phyloP scores from a whole-genome alignment of 2,888 invertebrate species.

The Cryptocephalus primarius region DNA sequence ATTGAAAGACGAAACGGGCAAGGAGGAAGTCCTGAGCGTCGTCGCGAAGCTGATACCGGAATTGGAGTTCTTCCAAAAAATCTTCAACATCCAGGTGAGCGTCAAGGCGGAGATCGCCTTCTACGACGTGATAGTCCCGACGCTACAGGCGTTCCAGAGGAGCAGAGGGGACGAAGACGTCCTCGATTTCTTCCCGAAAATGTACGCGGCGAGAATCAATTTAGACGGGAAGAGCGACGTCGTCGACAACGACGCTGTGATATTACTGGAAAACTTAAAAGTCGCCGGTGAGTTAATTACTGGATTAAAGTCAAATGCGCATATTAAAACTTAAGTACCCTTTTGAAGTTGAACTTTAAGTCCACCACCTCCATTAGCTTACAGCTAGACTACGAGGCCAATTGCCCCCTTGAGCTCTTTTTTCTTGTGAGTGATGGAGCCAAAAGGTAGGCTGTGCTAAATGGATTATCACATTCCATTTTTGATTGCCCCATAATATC shows the following conservation, averaged over 20 bases:
- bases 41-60: constrained; percentile 28
- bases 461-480: too few species aligned
- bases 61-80: constrained; percentile 37
- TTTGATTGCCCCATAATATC: too few species aligned
- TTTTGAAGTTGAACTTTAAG: too few species aligned
- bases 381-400: too few species aligned
- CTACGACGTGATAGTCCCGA: constrained; percentile 38
- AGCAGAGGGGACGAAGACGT: constrained; percentile 32
- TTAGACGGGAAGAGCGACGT: constrained; percentile 13
- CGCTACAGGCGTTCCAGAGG: constrained; percentile 35
- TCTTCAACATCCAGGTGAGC: constrained; percentile 41
- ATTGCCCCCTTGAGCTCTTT: too few species aligned
- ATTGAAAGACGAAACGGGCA: constrained; percentile 5
- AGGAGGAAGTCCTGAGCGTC: constrained; percentile 22
- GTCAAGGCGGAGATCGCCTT: constrained; percentile 42
- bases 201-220: constrained; percentile 20
- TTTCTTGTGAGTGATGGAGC: too few species aligned
- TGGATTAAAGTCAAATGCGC: too few species aligned
- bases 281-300: constrained; percentile 19
- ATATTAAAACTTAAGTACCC: too few species aligned
- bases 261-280: constrained; percentile 43
- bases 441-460: too few species aligned
- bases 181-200: constrained; percentile 31
- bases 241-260: constrained; percentile 42
- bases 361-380: too few species aligned